A percentile compares a stretch with the other conserved stretches of the same genome.
Conservation (phyloP, 2,888 invertebrate species). For the Antheraea assamensis region DNA sequence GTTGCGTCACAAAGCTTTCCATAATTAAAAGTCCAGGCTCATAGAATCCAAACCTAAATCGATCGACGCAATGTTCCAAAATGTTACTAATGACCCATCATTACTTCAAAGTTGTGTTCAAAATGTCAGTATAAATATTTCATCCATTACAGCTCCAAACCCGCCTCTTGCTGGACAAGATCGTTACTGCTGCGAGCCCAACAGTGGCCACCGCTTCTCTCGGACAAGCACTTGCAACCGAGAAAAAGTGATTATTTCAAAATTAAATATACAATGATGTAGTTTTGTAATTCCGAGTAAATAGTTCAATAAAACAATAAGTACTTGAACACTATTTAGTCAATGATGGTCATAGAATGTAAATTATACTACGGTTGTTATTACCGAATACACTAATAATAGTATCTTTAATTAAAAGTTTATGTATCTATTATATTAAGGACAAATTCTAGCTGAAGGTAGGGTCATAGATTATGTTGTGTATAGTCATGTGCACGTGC, state of each 20-base stretch:
- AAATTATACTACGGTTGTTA: background rate
- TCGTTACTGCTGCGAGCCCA: conserved; percentile 66
- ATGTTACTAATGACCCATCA: background rate
- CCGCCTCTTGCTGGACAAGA: conserved; percentile 64
- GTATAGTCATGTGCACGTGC: too few species aligned
- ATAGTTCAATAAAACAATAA: background rate
- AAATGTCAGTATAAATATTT: background rate
- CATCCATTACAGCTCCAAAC: conserved; percentile 61
- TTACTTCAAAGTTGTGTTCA: background rate
- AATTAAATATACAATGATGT: background rate
- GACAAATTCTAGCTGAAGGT: background rate
- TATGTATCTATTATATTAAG: background rate
- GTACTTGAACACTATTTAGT: background rate
- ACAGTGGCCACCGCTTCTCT: conserved; percentile 71
- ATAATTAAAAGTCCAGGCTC: too few species aligned
- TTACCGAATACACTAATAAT: background rate
- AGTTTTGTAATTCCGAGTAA: background rate
- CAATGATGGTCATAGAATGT: background rate
- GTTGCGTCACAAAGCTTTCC: too few species aligned
- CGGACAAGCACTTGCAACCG: conserved; percentile 68
- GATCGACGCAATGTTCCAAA: too few species aligned
- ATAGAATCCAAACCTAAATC: too few species aligned
- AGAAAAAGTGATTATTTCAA: conserved; percentile 62
- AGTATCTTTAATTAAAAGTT: background rate
- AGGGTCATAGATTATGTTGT: too few species aligned